Percentiles rank a stretch among this genome's conserved stretches.
Conservation (phyloP, 2,797 vertebrate genomes). For the Lutjanus argentimaculatus region DNA sequence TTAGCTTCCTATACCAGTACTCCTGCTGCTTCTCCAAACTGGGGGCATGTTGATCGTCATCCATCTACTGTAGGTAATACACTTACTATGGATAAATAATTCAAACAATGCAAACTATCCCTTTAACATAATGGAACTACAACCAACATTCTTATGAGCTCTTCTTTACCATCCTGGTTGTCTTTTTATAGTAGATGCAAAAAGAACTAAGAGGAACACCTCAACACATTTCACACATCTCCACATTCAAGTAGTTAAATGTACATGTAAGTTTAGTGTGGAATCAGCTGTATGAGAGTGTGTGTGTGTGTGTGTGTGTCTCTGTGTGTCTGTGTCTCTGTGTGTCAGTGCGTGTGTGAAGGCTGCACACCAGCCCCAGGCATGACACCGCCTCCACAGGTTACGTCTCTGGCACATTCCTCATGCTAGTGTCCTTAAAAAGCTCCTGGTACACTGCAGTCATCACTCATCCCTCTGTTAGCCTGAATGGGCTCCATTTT, state of each 20-base stretch:
- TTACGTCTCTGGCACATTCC: constrained; percentile 73
- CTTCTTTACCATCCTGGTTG: neutral
- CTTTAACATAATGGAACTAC: too few relatives aligned
- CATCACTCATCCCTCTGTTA: constrained; percentile 52
- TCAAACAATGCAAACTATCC: too few relatives aligned
- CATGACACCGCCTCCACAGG: constrained; percentile 42
- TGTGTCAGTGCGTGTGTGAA: constrained; percentile 3
- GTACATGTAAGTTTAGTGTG: constrained; percentile 6
- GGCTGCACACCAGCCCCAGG: constrained; percentile 18
- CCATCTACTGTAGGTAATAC: too few relatives aligned
- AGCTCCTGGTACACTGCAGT: constrained; percentile 38
- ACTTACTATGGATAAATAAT: too few relatives aligned
- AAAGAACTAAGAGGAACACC: neutral
- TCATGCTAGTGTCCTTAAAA: constrained; percentile 72
- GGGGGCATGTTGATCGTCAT: too few relatives aligned
- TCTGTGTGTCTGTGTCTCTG: constrained; percentile 1
- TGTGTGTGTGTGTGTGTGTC: constrained; percentile 11
- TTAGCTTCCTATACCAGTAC: too few relatives aligned
- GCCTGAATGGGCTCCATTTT: constrained; percentile 29
- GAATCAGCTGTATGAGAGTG: constrained; percentile 37
- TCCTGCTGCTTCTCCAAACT: too few relatives aligned
- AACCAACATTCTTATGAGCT: too few relatives aligned
- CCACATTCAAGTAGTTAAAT: neutral
- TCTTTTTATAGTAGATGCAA: neutral
- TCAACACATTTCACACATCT: neutral